Evolutionary conservation across 2,113 vertebrate species (phyloP).

Genomic region (Xenopus laevis): DNA sequence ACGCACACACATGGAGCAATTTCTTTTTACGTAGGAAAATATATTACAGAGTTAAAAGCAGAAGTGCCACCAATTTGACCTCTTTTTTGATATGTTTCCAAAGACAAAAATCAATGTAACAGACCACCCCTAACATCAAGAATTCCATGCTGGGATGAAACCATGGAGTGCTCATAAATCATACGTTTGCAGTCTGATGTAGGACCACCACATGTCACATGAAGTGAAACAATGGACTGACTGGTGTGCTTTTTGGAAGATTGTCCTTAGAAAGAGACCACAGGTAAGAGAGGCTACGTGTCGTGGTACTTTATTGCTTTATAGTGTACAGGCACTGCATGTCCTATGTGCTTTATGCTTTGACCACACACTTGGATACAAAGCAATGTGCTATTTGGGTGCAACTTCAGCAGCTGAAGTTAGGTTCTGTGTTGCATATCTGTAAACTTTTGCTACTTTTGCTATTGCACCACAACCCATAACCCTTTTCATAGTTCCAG

Average conservation of each 20-base stretch:
- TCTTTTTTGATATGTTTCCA: conserved; percentile 20
- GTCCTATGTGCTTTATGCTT: too few species aligned
- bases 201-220: conserved; percentile 21
- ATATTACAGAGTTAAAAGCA: conserved; percentile 20
- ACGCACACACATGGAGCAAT: conserved; percentile 5
- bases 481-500: too few species aligned
- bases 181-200: not conserved
- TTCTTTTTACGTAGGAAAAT: conserved; percentile 15
- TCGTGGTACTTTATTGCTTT: too few species aligned
- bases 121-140: conserved; percentile 31
- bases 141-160: conserved; percentile 21
- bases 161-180: conserved; percentile 24
- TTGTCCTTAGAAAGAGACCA: too few species aligned
- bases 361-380: too few species aligned
- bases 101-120: not conserved
- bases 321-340: too few species aligned
- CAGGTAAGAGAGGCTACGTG: too few species aligned
- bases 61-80: conserved; percentile 18
- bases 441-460: too few species aligned
- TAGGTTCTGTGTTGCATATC: too few species aligned
- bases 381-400: too few species aligned
- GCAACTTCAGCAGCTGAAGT: too few species aligned
- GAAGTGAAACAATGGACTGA: conserved; percentile 6
- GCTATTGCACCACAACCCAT: too few species aligned
- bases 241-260: not conserved